Evolutionary conservation across 2,888 invertebrate species (phyloP).

Genomic region (Protula sp.): DNA sequence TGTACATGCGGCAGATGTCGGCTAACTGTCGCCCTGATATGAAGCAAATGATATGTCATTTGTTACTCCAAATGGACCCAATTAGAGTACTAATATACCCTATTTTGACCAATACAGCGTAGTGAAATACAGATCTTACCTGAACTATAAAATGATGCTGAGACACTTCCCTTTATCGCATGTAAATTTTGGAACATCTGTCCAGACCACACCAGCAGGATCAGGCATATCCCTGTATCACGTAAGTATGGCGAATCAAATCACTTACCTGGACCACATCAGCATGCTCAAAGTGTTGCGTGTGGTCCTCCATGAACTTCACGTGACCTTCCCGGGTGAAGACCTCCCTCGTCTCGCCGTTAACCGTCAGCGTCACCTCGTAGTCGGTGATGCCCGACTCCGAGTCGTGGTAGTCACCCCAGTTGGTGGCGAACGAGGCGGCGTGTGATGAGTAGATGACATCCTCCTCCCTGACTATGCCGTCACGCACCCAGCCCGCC

Average conservation of each 20-base stretch:
- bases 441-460: not conserved
- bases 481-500: constrained; percentile 1
- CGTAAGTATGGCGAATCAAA: not conserved
- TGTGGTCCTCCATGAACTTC: not conserved
- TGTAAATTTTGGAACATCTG: too few species aligned
- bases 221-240: too few species aligned
- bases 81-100: too few species aligned
- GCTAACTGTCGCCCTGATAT: too few species aligned
- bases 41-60: too few species aligned
- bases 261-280: not conserved
- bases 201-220: too few species aligned
- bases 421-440: not conserved
- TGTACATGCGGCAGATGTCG: too few species aligned
- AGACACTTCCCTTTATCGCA: too few species aligned
- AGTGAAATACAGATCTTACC: too few species aligned
- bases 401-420: not conserved
- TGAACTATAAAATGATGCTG: too few species aligned
- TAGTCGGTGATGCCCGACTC: not conserved
- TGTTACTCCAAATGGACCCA: too few species aligned
- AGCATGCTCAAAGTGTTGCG: not conserved
- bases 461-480: not conserved
- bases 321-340: not conserved
- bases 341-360: not conserved
- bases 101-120: too few species aligned
- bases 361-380: not conserved